These are phyloP conservation scores for Henricia sp. DNA, from an alignment of 53 echinoderm and acorn worm species.

Conservation along the genomic window DNA sequence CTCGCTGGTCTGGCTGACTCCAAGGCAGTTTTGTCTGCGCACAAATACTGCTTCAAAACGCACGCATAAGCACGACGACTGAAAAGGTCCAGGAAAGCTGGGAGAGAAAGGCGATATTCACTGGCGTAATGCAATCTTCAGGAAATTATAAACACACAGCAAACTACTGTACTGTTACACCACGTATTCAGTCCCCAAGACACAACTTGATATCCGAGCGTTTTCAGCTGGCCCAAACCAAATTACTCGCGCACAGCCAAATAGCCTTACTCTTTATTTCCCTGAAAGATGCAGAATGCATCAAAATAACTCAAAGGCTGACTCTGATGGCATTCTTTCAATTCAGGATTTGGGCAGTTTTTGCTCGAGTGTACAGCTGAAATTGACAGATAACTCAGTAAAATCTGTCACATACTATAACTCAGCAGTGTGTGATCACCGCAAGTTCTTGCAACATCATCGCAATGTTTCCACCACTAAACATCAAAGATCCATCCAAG, in stretches of 20 bases:
- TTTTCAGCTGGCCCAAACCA: slow-evolving; percentile 2
- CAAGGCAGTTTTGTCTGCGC: too few species aligned
- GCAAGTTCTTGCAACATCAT: too few species aligned
- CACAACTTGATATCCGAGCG: neutral
- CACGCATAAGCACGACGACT: slow-evolving; percentile 4
- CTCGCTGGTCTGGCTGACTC: too few species aligned
- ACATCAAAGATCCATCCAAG: too few species aligned
- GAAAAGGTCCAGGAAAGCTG: neutral
- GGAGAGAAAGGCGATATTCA: slow-evolving; percentile 41
- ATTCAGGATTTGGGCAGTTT: too few species aligned
- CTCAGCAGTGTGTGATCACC: too few species aligned
- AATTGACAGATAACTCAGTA: too few species aligned
- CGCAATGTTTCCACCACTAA: too few species aligned
- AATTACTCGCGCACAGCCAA: neutral
- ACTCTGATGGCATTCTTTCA: too few species aligned
- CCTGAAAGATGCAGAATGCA: neutral
- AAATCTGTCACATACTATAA: too few species aligned
- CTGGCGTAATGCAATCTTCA: slow-evolving; percentile 22
- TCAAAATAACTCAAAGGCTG: neutral
- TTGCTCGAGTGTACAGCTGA: too few species aligned
- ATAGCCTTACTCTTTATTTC: neutral
- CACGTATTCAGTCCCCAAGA: slow-evolving; percentile 17
- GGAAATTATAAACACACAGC: slow-evolving; percentile 15
- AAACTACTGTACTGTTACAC: neutral
- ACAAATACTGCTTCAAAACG: neutral